phyloP scores from a whole-genome alignment of 2,888 invertebrate genomes.

The Pantelozetes paolii region DNA sequence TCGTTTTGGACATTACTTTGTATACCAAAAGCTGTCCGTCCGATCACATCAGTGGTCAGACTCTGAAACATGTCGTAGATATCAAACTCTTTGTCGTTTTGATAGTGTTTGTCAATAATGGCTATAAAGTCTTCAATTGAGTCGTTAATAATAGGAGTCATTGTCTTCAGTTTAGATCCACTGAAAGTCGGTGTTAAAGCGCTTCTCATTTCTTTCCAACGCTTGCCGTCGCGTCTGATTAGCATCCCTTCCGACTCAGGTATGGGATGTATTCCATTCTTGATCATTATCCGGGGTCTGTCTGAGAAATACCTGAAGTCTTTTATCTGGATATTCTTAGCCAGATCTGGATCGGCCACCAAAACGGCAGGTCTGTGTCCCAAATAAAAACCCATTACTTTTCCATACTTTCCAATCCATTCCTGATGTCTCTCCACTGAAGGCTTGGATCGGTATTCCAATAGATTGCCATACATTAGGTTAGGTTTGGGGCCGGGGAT shows the following conservation, averaged over 20 bases:
- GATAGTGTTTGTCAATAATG: conserved; percentile 48
- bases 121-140: conserved; percentile 52
- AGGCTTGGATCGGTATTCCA: conserved; percentile 10
- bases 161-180: conserved; percentile 55
- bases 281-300: conserved; percentile 26
- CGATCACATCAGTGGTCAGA: conserved; percentile 57
- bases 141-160: conserved; percentile 52
- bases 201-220: conserved; percentile 58
- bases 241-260: conserved; percentile 42
- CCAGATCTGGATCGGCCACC: conserved; percentile 42
- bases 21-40: conserved; percentile 56
- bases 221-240: conserved; percentile 51
- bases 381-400: conserved; percentile 43
- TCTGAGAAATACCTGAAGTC: conserved; percentile 45
- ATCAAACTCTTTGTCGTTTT: conserved; percentile 50
- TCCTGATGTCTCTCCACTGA: conserved; percentile 35
- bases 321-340: conserved; percentile 45
- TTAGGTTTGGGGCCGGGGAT: conserved; percentile 44
- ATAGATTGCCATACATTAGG: conserved; percentile 43
- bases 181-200: conserved; percentile 57
- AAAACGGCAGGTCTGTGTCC: conserved; percentile 43
- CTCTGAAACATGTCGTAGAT: conserved; percentile 55
- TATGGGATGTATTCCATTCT: conserved; percentile 27
- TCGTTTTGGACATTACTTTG: conserved; percentile 53
- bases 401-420: conserved; percentile 44